Base-by-base conservation (phyloP, 2,888 invertebrate genomes). In the Nudaria mundana region DNA sequence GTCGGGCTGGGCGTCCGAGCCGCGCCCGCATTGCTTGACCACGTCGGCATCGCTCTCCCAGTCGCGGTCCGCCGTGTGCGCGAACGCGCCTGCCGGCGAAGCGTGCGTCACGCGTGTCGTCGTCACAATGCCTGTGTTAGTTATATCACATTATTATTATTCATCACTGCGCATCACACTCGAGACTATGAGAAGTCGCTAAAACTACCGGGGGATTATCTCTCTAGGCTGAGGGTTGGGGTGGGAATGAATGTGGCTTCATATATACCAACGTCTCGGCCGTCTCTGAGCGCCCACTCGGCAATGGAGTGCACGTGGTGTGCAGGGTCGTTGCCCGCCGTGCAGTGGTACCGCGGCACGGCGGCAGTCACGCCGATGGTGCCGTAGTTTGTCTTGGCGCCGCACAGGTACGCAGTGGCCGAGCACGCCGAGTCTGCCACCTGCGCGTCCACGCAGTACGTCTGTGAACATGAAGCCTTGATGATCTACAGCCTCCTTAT, bases 21-120 rank as follows among this genome's bases (percentile, higher is more conserved):
- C 48, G 30, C 40, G 26, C 63, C 44, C 12, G 63, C 56, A 20
- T 8, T 3, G 81, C 43, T 25, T 16, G 11, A 40, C 45, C 3
- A 93, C 81, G 35, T 91, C 90, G 0, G 83, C 85, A 71, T 94
- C 94, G 58, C 85, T 91, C 79, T 95, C 95, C 94, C 94, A 95
- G 65, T 93, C 88, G 24, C 95, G 89, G 51, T 92, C 78, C 0
- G 94, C 92, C 0, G 89, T 79, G 65, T 92, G 92, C 0, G 95
- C 93, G 71, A 92, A 94, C 0, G 90, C 79, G 1, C 93, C 93
- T 0, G 92, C 91, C 0, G 95, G 95, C 0, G 94, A 94, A 3
- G 95, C 95, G 71, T 95, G 94, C 0, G 95, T 95, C 1, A 95
- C 91, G 38, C 94, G 88, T 0, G 94, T 93, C 1, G 93, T 94